Evolutionary conservation across 37 sponge, comb jelly and placozoan genomes (phyloP), one percentile per base, ranked within the genome.

Genomic region (Aphrocallistes beatrix): DNA sequence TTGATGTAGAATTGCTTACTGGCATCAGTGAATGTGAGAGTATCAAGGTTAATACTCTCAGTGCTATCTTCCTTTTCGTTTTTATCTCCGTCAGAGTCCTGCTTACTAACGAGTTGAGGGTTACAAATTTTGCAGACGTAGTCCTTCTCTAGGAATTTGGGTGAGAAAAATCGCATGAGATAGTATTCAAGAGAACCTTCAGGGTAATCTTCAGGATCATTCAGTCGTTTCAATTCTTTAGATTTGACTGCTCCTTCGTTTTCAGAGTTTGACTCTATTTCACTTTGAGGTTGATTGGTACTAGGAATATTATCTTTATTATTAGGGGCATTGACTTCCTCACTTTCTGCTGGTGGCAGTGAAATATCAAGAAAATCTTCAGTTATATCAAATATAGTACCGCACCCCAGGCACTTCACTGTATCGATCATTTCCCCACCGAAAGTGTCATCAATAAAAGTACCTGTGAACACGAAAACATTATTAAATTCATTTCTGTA

Each of bases 351-450:
- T 16, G 93, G 51, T 17, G 96, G 84, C 50, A 95, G 50, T 17
- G 94, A 95, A 10, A 95, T 88, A 49, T 95, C 96, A 37, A 95
- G 89, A 84, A 93, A 93, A 37, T 37, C 86, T 83, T 95, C 94
- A 34, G 84, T 37, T 37, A 88, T 75, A 0, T 45, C 69, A 23
- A 94, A 87, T 0, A 93, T 92, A 51, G 51, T 50, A 9, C 83
- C 1, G 81, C 96, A 95, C 30, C 49, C 39, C 0, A 39, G 37
- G 81, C 96, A 95, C 13, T 50, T 38, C 36, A 95, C 89, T 39
- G 91, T 88, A 75, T 92, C 93, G 21, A 86, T 36, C 51, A 93
- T 51, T 34, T 85, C 23, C 16, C 96, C 96, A 48, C 92, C 96
- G 88, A 95, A 95, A 30, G 91, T 89, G 1, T 86, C 85, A 37